Evolutionary conservation across 2,113 vertebrate genomes (phyloP).

Genomic region (Pseudolaguvia tuberculata): DNA sequence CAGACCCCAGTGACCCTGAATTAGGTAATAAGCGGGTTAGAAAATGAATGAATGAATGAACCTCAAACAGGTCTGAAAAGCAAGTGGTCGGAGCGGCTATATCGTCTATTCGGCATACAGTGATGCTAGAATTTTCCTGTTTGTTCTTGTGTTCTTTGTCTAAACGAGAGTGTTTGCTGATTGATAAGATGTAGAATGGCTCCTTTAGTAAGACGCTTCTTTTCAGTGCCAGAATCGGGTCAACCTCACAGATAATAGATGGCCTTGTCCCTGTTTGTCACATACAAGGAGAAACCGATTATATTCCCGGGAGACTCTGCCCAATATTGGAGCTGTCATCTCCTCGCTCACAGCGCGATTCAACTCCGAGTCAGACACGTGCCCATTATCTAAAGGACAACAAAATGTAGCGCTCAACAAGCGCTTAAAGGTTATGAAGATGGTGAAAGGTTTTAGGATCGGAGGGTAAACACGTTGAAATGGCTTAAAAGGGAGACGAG

Average conservation of each 20-base stretch:
- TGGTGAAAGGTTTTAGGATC: background rate
- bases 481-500: background rate
- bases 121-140: no score
- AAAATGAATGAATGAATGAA: no score
- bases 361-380: constrained; percentile 4
- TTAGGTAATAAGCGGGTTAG: no score
- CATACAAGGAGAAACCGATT: constrained; percentile 45
- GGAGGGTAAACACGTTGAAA: background rate
- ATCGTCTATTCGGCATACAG: no score
- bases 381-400: background rate
- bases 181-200: constrained; percentile 49
- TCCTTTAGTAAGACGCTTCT: constrained; percentile 38
- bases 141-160: constrained; percentile 47
- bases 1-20: no score
- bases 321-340: constrained; percentile 43
- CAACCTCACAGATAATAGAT: constrained; percentile 55
- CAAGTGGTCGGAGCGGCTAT: no score
- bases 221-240: constrained; percentile 45
- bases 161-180: constrained; percentile 45
- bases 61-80: no score
- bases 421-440: background rate
- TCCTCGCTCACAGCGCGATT: constrained; percentile 12
- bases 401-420: background rate
- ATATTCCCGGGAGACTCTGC: constrained; percentile 35
- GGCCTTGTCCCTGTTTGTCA: constrained; percentile 47